Evolutionary conservation across 2,888 invertebrate genomes (phyloP).

Genomic region (Drosophila meridionalis): DNA sequence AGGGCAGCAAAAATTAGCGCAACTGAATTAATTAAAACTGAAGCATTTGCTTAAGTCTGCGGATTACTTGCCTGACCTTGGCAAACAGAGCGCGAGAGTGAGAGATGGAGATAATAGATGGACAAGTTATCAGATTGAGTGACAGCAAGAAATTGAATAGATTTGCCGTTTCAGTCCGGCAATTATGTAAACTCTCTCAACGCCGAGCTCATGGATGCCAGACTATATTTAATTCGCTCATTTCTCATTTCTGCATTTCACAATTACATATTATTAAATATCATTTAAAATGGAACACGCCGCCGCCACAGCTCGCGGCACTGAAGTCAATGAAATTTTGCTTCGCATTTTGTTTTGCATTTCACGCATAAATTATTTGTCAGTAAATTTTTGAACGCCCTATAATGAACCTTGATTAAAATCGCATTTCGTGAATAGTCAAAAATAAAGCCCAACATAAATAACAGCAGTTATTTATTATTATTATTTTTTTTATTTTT

Average conservation of each 20-base stretch:
- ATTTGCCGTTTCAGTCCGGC: conserved; percentile 42
- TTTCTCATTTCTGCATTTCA: conserved; percentile 56
- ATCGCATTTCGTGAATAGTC: conserved; percentile 54
- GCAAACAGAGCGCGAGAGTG: conserved; percentile 36
- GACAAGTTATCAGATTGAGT: conserved; percentile 31
- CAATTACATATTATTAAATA: conserved; percentile 67
- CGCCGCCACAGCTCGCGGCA: conserved; percentile 30
- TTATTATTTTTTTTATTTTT: not conserved
- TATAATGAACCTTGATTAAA: conserved; percentile 63
- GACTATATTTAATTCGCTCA: conserved; percentile 22
- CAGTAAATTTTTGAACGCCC: conserved; percentile 63
- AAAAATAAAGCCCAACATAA: conserved; percentile 11
- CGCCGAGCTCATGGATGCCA: conserved; percentile 20
- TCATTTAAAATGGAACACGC: conserved; percentile 65
- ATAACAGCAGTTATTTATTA: conserved; percentile 16
- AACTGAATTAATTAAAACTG: conserved; percentile 78
- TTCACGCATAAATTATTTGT: conserved; percentile 69
- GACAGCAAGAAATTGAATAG: conserved; percentile 53
- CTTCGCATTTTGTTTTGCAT: conserved; percentile 63
- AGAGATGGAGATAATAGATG: conserved; percentile 5
- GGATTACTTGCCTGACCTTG: conserved; percentile 67
- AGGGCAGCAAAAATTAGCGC: conserved; percentile 69
- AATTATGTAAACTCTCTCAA: conserved; percentile 60
- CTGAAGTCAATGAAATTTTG: conserved; percentile 24
- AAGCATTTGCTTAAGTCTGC: conserved; percentile 57